Base-by-base conservation (phyloP, 2,113 vertebrate species). In the Spermophilus dauricus region DNA sequence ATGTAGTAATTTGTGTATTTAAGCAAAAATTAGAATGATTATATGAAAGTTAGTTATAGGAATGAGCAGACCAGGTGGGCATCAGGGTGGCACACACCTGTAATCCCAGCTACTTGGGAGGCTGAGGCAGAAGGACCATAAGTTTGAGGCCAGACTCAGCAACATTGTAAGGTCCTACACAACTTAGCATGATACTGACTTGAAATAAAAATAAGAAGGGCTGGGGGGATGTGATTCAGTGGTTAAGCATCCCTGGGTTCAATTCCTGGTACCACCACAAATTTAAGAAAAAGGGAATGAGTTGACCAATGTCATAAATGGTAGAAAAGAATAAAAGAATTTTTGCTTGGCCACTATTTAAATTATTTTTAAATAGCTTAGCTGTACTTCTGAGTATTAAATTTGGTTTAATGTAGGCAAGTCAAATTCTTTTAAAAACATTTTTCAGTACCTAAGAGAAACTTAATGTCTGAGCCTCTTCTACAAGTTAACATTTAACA, bases 401-500 rank as follows among this genome's bases (percentile, higher is more conserved):
- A 51, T 61, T 93, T 72, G 9, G n/a, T 63, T 80, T 90, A 51
- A 58, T 81, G 32, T 53, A 80, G 30, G 17, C 37, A 96, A 73
- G 18, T n/a, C 53, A 76, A 80, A 45, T 65, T 4, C 72, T 34
- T 73, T 77, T 28, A 89, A 81, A 72, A 45, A 24, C 18, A 13
- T 26, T 81, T 82, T 90, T 56, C 32, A 73, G 5, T 61, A 2
- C 67, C 24, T 73, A 86, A 82, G 72, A 73, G 12, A 72, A 84
- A 11, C 18, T 58, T 90, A 58, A 14, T 69, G 12, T 78, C 45
- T 80, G 56, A 86, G 37, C 4, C 5, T 86, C 12, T 58, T 86
- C 28, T 93, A 53, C 51, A 89, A 70, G 70, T 92, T 90, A 87
- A 61, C 34, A 78, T 94, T 51, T 87, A 63, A 82, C 69, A 94